Percentiles rank a stretch among this genome's conserved stretches.
Evolutionary conservation across 1,140 invertebrate species (phyloP).

Genomic region (Lucilia cuprina): DNA sequence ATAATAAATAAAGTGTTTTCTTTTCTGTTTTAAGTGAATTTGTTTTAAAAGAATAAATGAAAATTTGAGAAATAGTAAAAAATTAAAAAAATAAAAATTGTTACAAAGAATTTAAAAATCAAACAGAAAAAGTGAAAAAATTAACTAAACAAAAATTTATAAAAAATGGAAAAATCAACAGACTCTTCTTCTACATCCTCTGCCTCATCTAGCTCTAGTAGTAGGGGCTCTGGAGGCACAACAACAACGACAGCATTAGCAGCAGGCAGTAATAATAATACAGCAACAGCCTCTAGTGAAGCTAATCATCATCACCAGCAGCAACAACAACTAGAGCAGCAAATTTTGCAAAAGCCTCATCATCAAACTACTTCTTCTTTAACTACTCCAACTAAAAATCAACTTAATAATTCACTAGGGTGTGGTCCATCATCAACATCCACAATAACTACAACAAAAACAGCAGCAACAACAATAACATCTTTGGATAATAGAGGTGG

Average conservation of each 20-base stretch:
- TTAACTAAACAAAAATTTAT: constrained; percentile 13
- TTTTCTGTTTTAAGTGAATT: too few relatives aligned
- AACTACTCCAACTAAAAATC: constrained; percentile 28
- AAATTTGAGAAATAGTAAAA: background rate
- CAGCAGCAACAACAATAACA: background rate
- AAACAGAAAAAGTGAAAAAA: constrained; percentile 12
- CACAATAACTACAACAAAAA: constrained; percentile 3
- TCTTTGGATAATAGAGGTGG: background rate
- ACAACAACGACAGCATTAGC: background rate
- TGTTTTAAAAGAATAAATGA: too few relatives aligned
- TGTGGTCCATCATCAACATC: constrained; percentile 34
- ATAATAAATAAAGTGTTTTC: too few relatives aligned
- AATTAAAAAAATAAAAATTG: background rate
- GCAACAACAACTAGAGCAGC: background rate
- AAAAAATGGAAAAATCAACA: constrained; percentile 40
- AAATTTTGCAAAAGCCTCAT: background rate
- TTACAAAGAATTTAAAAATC: background rate
- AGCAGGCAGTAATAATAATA: background rate
- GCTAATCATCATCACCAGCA: background rate
- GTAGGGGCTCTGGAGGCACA: background rate
- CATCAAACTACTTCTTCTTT: background rate
- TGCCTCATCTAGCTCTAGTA: background rate
- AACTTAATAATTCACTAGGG: constrained; percentile 31
- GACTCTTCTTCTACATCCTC: constrained; percentile 16
- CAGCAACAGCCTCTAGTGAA: background rate